phyloP scores from a whole-genome alignment of 2,888 invertebrate species.

The Epiperipatus broadwayi region DNA sequence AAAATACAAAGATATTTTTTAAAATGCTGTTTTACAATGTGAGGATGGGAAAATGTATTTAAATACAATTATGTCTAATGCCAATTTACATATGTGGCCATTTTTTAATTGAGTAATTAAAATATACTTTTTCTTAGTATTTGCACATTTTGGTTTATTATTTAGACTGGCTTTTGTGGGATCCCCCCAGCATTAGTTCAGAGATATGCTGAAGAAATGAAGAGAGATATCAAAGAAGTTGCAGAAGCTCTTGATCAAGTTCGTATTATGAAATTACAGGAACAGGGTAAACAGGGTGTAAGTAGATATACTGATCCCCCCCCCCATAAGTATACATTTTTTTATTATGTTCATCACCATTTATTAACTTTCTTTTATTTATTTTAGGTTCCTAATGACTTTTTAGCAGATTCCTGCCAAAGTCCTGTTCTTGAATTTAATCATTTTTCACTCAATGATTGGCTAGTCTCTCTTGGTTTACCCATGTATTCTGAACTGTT shows the following conservation, averaged over 20 bases:
- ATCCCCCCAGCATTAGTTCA: conserved; percentile 28
- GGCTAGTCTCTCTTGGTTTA: conserved; percentile 27
- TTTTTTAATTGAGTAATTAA: not conserved
- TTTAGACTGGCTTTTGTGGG: conserved; percentile 27
- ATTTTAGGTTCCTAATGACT: conserved; percentile 25
- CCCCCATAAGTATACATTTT: not conserved
- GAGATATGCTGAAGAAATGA: conserved; percentile 27
- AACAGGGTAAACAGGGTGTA: conserved; percentile 23
- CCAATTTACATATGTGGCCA: no score
- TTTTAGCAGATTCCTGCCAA: conserved; percentile 23
- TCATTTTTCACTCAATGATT: conserved; percentile 24
- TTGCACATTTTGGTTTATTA: conserved; percentile 14
- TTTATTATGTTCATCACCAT: not conserved
- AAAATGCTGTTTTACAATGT: no score
- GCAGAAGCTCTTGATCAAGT: conserved; percentile 26
- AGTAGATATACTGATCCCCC: no score
- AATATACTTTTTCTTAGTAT: not conserved
- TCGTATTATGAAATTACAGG: conserved; percentile 23
- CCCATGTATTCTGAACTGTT: conserved; percentile 25
- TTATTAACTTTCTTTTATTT: conserved; percentile 7
- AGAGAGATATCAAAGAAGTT: conserved; percentile 24
- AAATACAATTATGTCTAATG: no score
- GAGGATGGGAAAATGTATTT: no score
- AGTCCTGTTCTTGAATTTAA: conserved; percentile 25
- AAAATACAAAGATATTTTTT: no score